Evolutionary conservation across 2,113 vertebrate species (phyloP), one percentile per base, ranked within the genome.

Genomic region (Gallinago media): DNA sequence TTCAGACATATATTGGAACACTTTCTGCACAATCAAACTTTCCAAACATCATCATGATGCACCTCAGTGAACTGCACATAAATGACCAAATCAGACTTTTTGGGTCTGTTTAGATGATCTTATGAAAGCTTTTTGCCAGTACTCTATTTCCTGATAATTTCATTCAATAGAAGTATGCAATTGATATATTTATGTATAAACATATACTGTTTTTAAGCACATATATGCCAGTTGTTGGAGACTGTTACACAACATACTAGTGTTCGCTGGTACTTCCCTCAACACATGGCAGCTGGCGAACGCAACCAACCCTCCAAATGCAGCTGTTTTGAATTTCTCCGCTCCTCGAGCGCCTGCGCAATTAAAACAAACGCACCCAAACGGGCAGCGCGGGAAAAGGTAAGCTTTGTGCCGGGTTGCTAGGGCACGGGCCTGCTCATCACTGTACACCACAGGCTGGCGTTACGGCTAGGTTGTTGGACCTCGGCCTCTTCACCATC

Each of bases 1-100:
- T 46, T 38, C 15, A 32, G 15, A 11, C 20, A 47, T 18, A 61
- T 9, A 12, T 16, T 82, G 20, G 1, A 67, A 56, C 4, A 17
- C 12, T 2, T 15, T n/a, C 34, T 26, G 9, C 34, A 42, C n/a
- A 52, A 72, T n/a, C 18, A 8, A 50, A 27, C 21, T 44, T 70
- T 31, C 58, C 56, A 63, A 19, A 21, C 5, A 4, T 3, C 32
- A 17, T 0, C 6, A 11, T 7, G 29, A 19, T 29, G 11, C 44
- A 16, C 0, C 0, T 16, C 42, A 13, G 9, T 9, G 15, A 52
- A n/a, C 2, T 15, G 32, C 31, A 36, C 4, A 1, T 3, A 70
- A 6, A 8, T 17, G 7, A 31, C 9, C 2, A 0, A 2, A 4
- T 4, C 1, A 23, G 1, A 7, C 5, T 21, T 62, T 46, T 26